Percentiles rank a stretch among this genome's conserved stretches.
Evolutionary conservation across 2,888 invertebrate genomes (phyloP).

Genomic region (Dendrolimus pini): DNA sequence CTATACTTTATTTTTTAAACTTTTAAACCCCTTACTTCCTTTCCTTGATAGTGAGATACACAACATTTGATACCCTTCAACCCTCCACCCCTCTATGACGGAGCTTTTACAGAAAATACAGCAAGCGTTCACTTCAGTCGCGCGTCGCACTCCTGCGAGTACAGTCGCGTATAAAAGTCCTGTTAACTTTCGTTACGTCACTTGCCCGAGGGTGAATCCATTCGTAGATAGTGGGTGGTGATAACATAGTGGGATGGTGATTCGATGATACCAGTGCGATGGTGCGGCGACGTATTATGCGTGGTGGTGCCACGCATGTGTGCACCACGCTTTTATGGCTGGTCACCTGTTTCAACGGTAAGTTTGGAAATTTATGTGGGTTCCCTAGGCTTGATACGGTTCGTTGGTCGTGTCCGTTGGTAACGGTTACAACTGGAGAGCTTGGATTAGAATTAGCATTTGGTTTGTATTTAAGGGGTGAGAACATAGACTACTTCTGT

Average conservation of each 20-base stretch:
- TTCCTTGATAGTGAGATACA: no score
- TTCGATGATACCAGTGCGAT: conserved; percentile 58
- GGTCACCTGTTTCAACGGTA: conserved; percentile 63
- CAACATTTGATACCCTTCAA: conserved; percentile 1
- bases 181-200: conserved; percentile 64
- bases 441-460: no score
- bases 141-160: conserved; percentile 38
- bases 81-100: conserved; percentile 43
- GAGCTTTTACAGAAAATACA: conserved; percentile 31
- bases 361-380: conserved; percentile 42
- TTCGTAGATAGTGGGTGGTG: conserved; percentile 25
- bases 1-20: no score
- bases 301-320: conserved; percentile 47
- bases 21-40: no score
- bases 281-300: conserved; percentile 54
- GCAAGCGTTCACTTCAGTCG: conserved; percentile 36
- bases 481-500: no score
- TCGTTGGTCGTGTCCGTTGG: conserved; percentile 38
- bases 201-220: conserved; percentile 41
- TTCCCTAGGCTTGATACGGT: conserved; percentile 35
- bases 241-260: conserved; percentile 59
- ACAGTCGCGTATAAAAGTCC: conserved; percentile 28
- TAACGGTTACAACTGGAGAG: conserved; percentile 7
- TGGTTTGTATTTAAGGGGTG: no score
- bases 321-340: conserved; percentile 56